Percentiles rank a stretch among this genome's conserved stretches.
Evolutionary conservation across 2,113 vertebrate genomes (phyloP).

Genomic region (Nerophis lumbriciformis): DNA sequence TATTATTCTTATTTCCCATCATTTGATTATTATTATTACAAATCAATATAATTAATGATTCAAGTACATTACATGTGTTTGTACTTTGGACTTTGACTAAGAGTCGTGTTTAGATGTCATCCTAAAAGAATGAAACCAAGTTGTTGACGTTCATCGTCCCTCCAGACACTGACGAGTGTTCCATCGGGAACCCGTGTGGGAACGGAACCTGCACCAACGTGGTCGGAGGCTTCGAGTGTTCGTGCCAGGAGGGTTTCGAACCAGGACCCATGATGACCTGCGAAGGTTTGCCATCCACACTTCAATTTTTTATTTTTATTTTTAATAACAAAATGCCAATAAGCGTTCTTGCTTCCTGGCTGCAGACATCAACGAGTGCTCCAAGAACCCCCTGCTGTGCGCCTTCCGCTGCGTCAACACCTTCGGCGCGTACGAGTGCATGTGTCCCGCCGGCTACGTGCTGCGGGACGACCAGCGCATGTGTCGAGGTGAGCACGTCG

Average conservation of each 20-base stretch:
- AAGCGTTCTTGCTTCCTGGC: neutral
- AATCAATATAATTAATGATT: too few species aligned
- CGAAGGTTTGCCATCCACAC: conserved; percentile 71
- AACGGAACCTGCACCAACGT: conserved; percentile 89
- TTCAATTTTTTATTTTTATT: neutral
- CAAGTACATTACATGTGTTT: too few species aligned
- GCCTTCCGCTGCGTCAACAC: conserved; percentile 95
- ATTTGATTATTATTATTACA: too few species aligned
- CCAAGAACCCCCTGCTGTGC: conserved; percentile 86
- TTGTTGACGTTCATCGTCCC: conserved; percentile 1
- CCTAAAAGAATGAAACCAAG: neutral
- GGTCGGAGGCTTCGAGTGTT: conserved; percentile 86
- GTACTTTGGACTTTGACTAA: too few species aligned
- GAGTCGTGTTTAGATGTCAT: too few species aligned
- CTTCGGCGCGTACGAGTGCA: conserved; percentile 87
- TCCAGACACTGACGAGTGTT: conserved; percentile 89
- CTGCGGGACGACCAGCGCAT: conserved; percentile 86
- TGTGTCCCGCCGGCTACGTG: conserved; percentile 85
- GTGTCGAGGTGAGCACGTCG: conserved; percentile 82
- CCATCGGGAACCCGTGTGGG: conserved; percentile 88
- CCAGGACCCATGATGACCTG: conserved; percentile 90
- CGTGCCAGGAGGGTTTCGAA: conserved; percentile 88
- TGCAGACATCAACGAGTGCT: conserved; percentile 88
- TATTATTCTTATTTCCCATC: too few species aligned
- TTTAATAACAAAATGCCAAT: neutral